A percentile compares a stretch with the other conserved stretches of the same genome.
phyloP scores from a whole-genome alignment of 2,888 invertebrate genomes.

The Gandaritis pyraliata region DNA sequence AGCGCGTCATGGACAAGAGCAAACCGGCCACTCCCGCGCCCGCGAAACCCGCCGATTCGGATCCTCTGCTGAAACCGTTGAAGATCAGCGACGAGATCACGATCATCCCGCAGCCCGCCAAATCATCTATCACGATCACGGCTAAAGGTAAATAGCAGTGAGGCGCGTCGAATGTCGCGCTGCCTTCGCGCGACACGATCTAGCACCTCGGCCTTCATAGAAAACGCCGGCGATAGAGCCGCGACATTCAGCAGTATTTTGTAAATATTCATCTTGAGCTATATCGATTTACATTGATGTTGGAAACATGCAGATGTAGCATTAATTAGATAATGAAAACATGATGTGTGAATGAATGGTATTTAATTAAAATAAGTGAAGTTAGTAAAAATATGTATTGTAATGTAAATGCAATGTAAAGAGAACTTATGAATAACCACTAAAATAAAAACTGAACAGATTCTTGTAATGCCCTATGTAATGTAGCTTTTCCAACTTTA shows the following conservation, averaged over 20 bases:
- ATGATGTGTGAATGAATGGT: slow-evolving; percentile 68
- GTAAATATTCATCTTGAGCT: slow-evolving; percentile 70
- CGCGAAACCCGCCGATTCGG: slow-evolving; percentile 66
- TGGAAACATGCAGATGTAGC: slow-evolving; percentile 63
- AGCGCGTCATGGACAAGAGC: slow-evolving; percentile 92
- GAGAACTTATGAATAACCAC: slow-evolving; percentile 27
- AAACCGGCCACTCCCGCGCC: slow-evolving; percentile 61
- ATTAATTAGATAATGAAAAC: slow-evolving; percentile 62
- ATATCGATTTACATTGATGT: slow-evolving; percentile 67
- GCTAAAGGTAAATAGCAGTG: slow-evolving; percentile 78
- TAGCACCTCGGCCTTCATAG: slow-evolving; percentile 52
- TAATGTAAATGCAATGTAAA: slow-evolving; percentile 69
- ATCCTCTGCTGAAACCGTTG: slow-evolving; percentile 90
- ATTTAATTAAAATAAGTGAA: slow-evolving; percentile 48
- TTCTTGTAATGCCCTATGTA: slow-evolving; percentile 30
- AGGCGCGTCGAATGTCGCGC: slow-evolving; percentile 52
- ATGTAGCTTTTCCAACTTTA: slow-evolving; percentile 52
- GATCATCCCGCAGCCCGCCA: slow-evolving; percentile 94
- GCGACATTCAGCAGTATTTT: slow-evolving; percentile 74
- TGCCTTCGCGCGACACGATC: slow-evolving; percentile 35
- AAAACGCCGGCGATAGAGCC: slow-evolving; percentile 53
- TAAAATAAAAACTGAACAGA: slow-evolving; percentile 45
- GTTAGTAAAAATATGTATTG: slow-evolving; percentile 35
- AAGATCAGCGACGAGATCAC: slow-evolving; percentile 97
- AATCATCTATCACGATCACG: slow-evolving; percentile 74